Conservation (phyloP, 1,140 invertebrate genomes). For the Sycophila sp. region DNA sequence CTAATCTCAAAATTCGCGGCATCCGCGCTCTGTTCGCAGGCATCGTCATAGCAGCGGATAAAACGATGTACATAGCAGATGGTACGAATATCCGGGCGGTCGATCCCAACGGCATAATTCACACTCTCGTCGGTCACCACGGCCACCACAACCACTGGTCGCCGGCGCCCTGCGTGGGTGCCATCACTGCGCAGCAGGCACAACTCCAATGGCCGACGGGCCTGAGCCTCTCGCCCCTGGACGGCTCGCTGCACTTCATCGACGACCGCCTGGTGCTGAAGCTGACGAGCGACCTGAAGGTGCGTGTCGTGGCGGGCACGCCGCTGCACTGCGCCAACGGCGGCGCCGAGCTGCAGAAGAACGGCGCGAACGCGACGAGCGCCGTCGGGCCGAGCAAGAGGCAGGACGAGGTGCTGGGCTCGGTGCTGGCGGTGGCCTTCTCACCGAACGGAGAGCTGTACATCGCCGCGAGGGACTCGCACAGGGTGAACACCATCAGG, state of each 20-base stretch:
- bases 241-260: slow-evolving; percentile 93
- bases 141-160: slow-evolving; percentile 92
- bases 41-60: slow-evolving; percentile 88
- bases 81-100: slow-evolving; percentile 93
- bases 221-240: slow-evolving; percentile 86
- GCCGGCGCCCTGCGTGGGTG: slow-evolving; percentile 85
- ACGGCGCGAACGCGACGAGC: slow-evolving; percentile 44
- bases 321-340: slow-evolving; percentile 81
- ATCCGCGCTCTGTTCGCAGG: slow-evolving; percentile 62
- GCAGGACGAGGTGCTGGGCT: slow-evolving; percentile 74
- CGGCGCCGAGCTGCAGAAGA: slow-evolving; percentile 44
- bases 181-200: slow-evolving; percentile 80
- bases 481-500: slow-evolving; percentile 88
- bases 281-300: slow-evolving; percentile 89
- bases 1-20: slow-evolving; percentile 9
- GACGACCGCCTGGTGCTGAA: slow-evolving; percentile 94
- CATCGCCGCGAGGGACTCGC: slow-evolving; percentile 91
- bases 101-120: slow-evolving; percentile 90
- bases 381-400: slow-evolving; percentile 45
- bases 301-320: slow-evolving; percentile 89
- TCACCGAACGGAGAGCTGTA: slow-evolving; percentile 93
- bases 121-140: slow-evolving; percentile 92
- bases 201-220: slow-evolving; percentile 95
- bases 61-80: slow-evolving; percentile 94
- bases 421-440: slow-evolving; percentile 86